Conservation (phyloP, 2,888 invertebrate genomes). For the Melangyna quadrimaculata region DNA sequence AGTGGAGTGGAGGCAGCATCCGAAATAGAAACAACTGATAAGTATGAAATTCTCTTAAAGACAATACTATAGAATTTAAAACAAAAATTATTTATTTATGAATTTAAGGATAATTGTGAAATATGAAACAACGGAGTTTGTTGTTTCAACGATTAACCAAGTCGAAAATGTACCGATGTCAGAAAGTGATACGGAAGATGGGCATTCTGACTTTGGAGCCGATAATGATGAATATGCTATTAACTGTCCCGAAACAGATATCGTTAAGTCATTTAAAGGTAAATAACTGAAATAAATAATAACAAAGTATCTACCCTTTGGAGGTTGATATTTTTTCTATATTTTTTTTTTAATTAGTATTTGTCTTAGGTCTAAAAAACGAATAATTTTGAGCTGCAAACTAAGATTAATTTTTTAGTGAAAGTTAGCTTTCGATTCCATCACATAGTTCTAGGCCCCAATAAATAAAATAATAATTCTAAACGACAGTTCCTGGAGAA, state of each 20-base stretch:
- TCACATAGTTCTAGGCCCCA: too few species aligned
- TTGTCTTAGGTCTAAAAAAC: too few species aligned
- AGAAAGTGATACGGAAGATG: conserved; percentile 1
- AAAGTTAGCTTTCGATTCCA: too few species aligned
- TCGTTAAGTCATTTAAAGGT: conserved; percentile 45
- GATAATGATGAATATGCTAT: conserved; percentile 15
- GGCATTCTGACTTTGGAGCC: conserved; percentile 14
- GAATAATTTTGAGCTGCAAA: too few species aligned
- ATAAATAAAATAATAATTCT: too few species aligned
- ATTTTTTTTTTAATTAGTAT: too few species aligned
- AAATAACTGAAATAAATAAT: neutral
- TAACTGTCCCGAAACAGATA: neutral
- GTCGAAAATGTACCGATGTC: neutral
- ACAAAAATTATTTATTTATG: neutral
- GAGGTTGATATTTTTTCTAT: too few species aligned
- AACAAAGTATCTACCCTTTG: too few species aligned
- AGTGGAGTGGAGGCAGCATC: neutral
- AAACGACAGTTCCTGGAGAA: too few species aligned
- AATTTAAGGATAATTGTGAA: conserved; percentile 23
- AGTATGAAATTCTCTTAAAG: neutral
- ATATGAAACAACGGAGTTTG: neutral
- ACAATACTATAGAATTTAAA: neutral
- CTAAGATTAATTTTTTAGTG: too few species aligned
- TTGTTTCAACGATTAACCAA: neutral
- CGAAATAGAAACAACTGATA: neutral